Evolutionary conservation across 2,113 vertebrate genomes (phyloP), one percentile per base, ranked within the genome.

Genomic region (Fukomys damarensis): DNA sequence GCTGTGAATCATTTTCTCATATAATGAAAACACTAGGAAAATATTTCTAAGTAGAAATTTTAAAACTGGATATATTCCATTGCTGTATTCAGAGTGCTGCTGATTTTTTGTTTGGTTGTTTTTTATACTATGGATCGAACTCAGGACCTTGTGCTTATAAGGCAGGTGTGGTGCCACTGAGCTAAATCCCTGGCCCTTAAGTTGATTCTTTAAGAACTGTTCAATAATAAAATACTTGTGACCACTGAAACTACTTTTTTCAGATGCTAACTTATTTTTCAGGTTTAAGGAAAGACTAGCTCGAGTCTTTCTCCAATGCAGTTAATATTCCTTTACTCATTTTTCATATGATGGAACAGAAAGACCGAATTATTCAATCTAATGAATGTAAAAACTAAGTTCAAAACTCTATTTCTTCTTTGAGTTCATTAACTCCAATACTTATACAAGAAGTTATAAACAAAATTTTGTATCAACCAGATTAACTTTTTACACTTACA

Each of bases 231-330:
- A 89, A 61, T 35, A 52, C 26, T 94, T 46, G 28, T 38, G 56
- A 88, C 35, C 66, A 92, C 76, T 32, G 68, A 41, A 56, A 77
- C 41, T 93, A 41, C 22, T 90, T 32, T 87, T 95, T 94, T 89
- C 4, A 94, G 43, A 16, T 72, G 56, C 43, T 87, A 46, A 87
- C 59, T 66, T 66, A n/a, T 91, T 95, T 89, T 76, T 85, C 65
- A 92, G 63, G 49, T 56, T 94, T 94, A 89, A 61, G 70, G 68
- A 94, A 95, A 95, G 38, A 59, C 41, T 61, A 13, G 17, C 49
- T 88, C 28, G 86, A 81, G 6, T 65, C 28, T 49, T 80, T 72
- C 46, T 54, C 20, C 1, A 28, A n/a, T 68, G 70, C 6, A 94
- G 61, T 35, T 86, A 76, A 86, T 16, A 54, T 66, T 85, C 22